Base-by-base conservation (phyloP, 2,888 invertebrate species). In the Chalcosyrphus nemorum region DNA sequence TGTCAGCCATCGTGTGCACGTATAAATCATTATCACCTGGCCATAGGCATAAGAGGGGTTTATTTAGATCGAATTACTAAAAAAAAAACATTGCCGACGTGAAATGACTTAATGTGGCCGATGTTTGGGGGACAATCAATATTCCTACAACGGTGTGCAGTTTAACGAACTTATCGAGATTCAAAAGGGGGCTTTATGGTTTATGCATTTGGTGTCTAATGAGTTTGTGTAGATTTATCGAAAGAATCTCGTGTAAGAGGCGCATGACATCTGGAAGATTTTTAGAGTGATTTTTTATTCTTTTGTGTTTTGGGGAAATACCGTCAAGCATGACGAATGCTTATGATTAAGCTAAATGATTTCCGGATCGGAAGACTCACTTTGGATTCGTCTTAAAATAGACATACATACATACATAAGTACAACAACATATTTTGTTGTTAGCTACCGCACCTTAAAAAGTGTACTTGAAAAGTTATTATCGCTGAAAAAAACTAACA, bases 91-190 rank as follows among this genome's bases (percentile, higher is more conserved):
- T 66, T 4, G 19, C 7, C 24, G 29, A 52, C 71, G 81, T 81
- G 71, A 43, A 52, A n/a, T 45, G 71, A 76, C 59, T 76, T 9
- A 13, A 52, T 63, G 38, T 63, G 15, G 5, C 1, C 24, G 9
- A 50, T 2, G 4, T 19, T 35, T 15, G 9, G n/a, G n/a, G n/a
- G 11, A 6, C 21, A 38, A 52, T 29, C 15, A 19, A 45, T 5
- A 57, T 9, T 7, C 24, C n/a, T 11, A 59, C 1, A 41, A n/a
- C 11, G 21, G 11, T 35, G 24, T 45, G 47, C 45, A 65, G 78
- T 71, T 71, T 57, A 72, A 65, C 52, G 57, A 78, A 71, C 78
- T 78, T 19, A 78, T 78, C 72, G 35, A 4, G n/a, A 78, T 78
- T 78, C 77, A 21, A 19, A 27, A 24, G 2, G 19, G 5, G 19